Base-by-base conservation (phyloP, 2,888 invertebrate genomes). In the Clanis bilineata region DNA sequence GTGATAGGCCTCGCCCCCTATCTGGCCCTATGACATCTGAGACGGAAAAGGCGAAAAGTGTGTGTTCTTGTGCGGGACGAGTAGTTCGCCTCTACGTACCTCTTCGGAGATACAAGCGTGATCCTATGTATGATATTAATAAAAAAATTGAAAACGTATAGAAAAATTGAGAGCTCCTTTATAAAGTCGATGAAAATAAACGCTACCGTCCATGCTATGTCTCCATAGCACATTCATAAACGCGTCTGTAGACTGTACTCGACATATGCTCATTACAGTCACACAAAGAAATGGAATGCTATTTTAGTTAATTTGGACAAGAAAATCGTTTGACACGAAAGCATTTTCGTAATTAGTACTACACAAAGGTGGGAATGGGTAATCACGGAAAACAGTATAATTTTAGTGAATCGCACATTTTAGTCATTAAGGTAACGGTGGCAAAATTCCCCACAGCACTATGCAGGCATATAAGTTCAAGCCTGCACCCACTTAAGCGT, bases 241-340 rank as follows among this genome's bases (percentile, higher is more conserved):
- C 61, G 63, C 58, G 62, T 61, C 59, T 32, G 36, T 32, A 21
- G 18, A n/a, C 47, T 61, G 28, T 59, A 45, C 38, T 56, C 63
- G 44, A 38, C 36, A 57, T 47, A 55, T 44, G 56, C 56, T 58
- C 62, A 60, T 64, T 70, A 75, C 80, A 83, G 83, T 84, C 83
- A 80, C 67, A 71, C 71, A 73, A 76, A 82, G 80, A 84, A 85
- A 84, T 83, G 78, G 77, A 76, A 74, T 80, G 73, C 64, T 61
- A 64, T 77, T 78, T 69, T 68, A 72, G 76, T 79, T 82, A 80
- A 79, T 77, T 76, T 18, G 68, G 67, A 68, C 77, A 77, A 80
- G 76, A 75, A 82, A 85, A 79, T 80, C 72, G 70, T 75, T 72
- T 71, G 67, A 58, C 65, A 62, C 70, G 63, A 67, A 62, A 67